phyloP scores from a whole-genome alignment of 2,888 invertebrate species.

The Mythimna lalbum region DNA sequence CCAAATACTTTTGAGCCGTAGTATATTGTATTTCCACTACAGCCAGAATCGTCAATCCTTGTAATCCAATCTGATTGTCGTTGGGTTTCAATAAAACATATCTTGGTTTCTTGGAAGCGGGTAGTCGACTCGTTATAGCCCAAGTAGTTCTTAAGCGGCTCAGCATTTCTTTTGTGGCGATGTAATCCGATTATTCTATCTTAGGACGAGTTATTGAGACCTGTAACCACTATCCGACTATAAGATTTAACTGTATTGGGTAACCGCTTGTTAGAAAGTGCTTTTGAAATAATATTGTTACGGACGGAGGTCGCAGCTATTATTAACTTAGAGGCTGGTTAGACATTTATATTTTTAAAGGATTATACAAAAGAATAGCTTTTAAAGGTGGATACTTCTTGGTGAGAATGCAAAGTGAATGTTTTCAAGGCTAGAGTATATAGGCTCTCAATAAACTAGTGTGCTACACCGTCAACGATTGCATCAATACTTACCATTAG shows the following conservation, averaged over 20 bases:
- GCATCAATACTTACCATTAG: no score
- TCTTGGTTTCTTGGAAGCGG: slow-evolving; percentile 46
- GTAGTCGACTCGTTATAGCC: slow-evolving; percentile 55
- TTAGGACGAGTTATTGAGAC: slow-evolving; percentile 72
- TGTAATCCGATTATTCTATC: slow-evolving; percentile 80
- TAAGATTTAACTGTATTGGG: slow-evolving; percentile 51
- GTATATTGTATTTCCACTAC: not conserved
- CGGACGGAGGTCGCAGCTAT: no score
- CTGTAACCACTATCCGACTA: slow-evolving; percentile 63
- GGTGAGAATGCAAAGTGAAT: no score
- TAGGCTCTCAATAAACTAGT: no score
- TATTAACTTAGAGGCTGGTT: no score
- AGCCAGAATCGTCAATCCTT: slow-evolving; percentile 29
- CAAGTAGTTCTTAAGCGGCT: slow-evolving; percentile 74
- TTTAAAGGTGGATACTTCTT: no score
- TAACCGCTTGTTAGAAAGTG: slow-evolving; percentile 48
- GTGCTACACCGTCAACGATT: no score
- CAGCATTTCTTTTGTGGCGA: slow-evolving; percentile 73
- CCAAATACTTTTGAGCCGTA: no score
- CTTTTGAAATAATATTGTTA: not conserved
- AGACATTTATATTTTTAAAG: no score
- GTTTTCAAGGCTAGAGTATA: no score
- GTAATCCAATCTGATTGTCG: slow-evolving; percentile 52
- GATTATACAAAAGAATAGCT: no score
- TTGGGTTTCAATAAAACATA: slow-evolving; percentile 58